A percentile compares a stretch with the other conserved stretches of the same genome.
These are phyloP conservation scores for Phylloscopus trochiloides DNA, from an alignment of 2,113 vertebrate species.

Conservation along the genomic window DNA sequence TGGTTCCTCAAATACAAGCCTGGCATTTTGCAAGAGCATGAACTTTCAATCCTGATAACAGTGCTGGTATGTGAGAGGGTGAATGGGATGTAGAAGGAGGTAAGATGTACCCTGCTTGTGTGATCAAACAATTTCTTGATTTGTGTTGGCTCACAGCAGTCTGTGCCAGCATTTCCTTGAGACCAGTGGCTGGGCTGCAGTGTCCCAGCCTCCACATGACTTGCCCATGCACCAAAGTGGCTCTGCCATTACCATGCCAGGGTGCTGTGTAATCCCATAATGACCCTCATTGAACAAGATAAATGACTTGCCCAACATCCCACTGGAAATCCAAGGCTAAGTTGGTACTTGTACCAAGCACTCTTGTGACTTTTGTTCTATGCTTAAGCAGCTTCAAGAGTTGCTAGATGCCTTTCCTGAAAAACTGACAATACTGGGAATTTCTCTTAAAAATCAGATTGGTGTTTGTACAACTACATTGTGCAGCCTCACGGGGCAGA, in stretches of 20 bases:
- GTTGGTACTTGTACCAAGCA: not conserved
- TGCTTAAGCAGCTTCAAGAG: not conserved
- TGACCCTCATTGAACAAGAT: not conserved
- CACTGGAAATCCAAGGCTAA: not conserved
- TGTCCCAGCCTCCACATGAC: not conserved
- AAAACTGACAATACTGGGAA: not conserved
- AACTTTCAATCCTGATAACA: not conserved
- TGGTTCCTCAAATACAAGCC: not conserved
- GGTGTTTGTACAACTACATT: not conserved
- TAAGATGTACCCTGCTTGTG: not conserved
- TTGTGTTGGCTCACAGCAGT: not conserved
- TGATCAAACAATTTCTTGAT: not conserved
- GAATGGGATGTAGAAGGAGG: not conserved
- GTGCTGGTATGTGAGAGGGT: not conserved
- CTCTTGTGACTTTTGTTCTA: not conserved
- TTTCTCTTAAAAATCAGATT: not conserved
- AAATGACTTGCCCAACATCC: not conserved
- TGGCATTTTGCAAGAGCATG: not conserved
- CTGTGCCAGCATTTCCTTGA: not conserved
- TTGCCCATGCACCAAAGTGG: not conserved
- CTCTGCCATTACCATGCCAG: not conserved
- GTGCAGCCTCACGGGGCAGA: fast-evolving
- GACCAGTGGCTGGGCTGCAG: not conserved
- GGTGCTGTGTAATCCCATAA: not conserved
- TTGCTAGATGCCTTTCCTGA: not conserved